phyloP scores from a whole-genome alignment of 2,888 invertebrate genomes.

The Scaptomyza caliginosa region DNA sequence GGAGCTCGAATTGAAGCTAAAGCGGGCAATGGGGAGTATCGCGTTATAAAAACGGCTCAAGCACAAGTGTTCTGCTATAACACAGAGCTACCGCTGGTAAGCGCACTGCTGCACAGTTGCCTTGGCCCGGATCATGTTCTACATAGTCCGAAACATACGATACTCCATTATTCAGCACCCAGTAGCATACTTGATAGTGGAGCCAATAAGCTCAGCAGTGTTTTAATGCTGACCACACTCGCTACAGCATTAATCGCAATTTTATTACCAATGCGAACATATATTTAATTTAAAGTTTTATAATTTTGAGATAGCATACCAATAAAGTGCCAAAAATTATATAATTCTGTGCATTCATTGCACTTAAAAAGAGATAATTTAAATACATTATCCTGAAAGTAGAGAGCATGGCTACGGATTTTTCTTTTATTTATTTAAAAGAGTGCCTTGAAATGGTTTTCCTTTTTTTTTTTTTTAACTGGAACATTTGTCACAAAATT shows the following conservation, averaged over 20 bases:
- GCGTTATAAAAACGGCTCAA: neutral
- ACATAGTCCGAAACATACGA: neutral
- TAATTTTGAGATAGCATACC: too few species aligned
- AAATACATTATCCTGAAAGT: too few species aligned
- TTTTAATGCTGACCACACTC: neutral
- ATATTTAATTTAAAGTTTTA: too few species aligned
- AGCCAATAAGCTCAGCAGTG: neutral
- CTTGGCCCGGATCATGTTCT: neutral
- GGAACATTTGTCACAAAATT: too few species aligned
- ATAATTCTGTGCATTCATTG: too few species aligned
- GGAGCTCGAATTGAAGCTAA: neutral
- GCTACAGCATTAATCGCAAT: neutral
- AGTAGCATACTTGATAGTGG: neutral
- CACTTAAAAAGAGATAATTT: too few species aligned
- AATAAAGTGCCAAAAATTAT: too few species aligned
- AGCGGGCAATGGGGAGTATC: neutral
- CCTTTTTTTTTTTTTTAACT: neutral
- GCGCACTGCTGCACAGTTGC: neutral
- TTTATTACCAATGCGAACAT: neutral
- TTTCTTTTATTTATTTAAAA: neutral
- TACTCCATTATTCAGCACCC: neutral
- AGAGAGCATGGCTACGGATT: neutral
- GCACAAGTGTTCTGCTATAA: conserved; percentile 2
- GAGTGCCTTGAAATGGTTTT: neutral
- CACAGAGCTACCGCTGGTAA: neutral